phyloP scores from a whole-genome alignment of 2,888 invertebrate genomes.

The Crossocerus cetratus region DNA sequence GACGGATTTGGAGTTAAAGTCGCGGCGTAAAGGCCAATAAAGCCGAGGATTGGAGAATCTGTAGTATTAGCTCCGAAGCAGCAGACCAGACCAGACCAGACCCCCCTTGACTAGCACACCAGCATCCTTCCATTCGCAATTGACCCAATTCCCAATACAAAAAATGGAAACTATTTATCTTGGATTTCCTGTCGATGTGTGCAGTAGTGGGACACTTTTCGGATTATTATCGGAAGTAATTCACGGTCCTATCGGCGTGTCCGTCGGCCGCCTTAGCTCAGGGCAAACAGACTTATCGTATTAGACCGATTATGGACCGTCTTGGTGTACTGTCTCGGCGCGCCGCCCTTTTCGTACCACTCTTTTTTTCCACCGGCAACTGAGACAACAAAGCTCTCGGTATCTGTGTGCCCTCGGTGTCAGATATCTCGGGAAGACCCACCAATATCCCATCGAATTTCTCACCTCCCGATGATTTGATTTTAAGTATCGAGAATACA shows the following conservation, averaged over 20 bases:
- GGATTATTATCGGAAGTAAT: background rate
- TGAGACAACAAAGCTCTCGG: background rate
- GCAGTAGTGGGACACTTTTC: background rate
- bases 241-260: background rate
- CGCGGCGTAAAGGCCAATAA: constrained; percentile 23
- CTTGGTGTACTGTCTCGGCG: background rate
- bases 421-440: constrained; percentile 10
- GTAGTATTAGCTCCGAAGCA: constrained; percentile 63
- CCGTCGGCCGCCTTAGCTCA: background rate
- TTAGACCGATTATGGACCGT: constrained; percentile 3
- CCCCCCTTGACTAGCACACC: background rate
- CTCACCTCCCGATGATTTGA: background rate
- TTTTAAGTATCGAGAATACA: too few relatives aligned
- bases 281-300: constrained; percentile 4
- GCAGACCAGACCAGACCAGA: constrained; percentile 49
- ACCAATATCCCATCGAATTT: background rate
- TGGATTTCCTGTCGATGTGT: background rate
- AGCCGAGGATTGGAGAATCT: constrained; percentile 65
- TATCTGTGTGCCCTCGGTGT: background rate
- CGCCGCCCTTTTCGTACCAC: background rate
- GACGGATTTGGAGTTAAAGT: constrained; percentile 62
- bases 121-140: background rate
- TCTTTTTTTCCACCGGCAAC: background rate
- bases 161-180: background rate
- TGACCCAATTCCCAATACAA: background rate